Evolutionary conservation across 2,888 invertebrate genomes (phyloP), one percentile per base, ranked within the genome.

Genomic region (Folsomia manolachei): DNA sequence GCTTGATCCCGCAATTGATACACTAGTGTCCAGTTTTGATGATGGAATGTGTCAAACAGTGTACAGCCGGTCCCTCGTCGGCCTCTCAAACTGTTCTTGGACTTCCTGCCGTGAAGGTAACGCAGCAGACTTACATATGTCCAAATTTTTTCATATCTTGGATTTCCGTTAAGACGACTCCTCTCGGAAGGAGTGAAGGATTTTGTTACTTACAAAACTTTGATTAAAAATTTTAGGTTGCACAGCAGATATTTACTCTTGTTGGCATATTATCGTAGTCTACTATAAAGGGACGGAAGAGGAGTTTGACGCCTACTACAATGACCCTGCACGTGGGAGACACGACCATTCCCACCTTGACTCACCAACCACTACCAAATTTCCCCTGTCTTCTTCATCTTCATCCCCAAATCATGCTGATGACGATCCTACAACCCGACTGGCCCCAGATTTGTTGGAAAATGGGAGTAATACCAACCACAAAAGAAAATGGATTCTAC

Each of bases 91-190:
- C 62, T 82, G 82, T 75, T 76, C 81, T 24, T 83, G 83, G 83
- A 82, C 82, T 62, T 83, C 83, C 11, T 83, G 83, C 78, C 78
- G 82, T 14, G 80, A 82, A 60, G 83, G 83, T 26, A n/a, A n/a
- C n/a, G n/a, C n/a, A n/a, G n/a, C n/a, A n/a, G n/a, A n/a, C n/a
- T n/a, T n/a, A n/a, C n/a, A n/a, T n/a, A n/a, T n/a, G n/a, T n/a
- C n/a, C n/a, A n/a, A n/a, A n/a, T n/a, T n/a, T n/a, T n/a, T n/a
- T n/a, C n/a, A n/a, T n/a, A n/a, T n/a, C n/a, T n/a, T n/a, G n/a
- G n/a, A n/a, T n/a, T n/a, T n/a, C n/a, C n/a, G n/a, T n/a, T n/a
- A n/a, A n/a, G n/a, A n/a, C n/a, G n/a, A n/a, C n/a, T n/a, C n/a
- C n/a, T n/a, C n/a, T n/a, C n/a, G n/a, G n/a, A n/a, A n/a, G n/a